A percentile compares a stretch with the other conserved stretches of the same genome.
These are phyloP conservation scores for Catocala fraxini DNA, from an alignment of 2,888 invertebrate genomes.

Conservation along the genomic window DNA sequence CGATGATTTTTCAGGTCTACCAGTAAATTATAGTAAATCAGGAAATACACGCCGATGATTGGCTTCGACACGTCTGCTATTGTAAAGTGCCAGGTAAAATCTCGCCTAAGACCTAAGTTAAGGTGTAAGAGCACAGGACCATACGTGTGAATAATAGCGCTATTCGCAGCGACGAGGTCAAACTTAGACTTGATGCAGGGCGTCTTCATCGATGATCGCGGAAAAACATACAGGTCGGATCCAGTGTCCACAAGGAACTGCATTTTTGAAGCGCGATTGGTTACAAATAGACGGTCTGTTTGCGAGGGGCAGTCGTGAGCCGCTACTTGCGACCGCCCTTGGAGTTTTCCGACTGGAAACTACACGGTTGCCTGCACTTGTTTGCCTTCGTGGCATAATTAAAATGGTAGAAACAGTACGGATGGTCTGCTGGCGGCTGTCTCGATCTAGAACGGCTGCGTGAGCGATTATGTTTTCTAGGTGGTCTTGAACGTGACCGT, in stretches of 20 bases:
- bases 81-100: too few species aligned
- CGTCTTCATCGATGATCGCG: conserved; percentile 15
- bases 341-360: conserved; percentile 23
- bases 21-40: too few species aligned
- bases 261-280: background rate
- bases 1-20: too few species aligned
- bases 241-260: background rate
- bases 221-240: conserved; percentile 28
- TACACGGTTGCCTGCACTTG: conserved; percentile 18
- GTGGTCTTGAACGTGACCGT: conserved; percentile 7
- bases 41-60: too few species aligned
- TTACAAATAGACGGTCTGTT: background rate
- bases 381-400: conserved; percentile 3
- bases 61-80: too few species aligned
- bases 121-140: conserved; percentile 25
- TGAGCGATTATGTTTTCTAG: background rate
- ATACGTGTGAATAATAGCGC: conserved; percentile 48
- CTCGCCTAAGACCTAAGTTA: conserved; percentile 13
- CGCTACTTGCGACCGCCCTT: conserved; percentile 33
- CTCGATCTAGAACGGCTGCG: background rate
- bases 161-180: conserved; percentile 57
- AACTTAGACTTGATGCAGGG: conserved; percentile 25
- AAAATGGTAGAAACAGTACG: too few species aligned
- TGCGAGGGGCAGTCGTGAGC: conserved; percentile 16
- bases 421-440: background rate